Evolutionary conservation across 2,113 vertebrate species (phyloP).

Genomic region (Phrynosoma blainvillii): DNA sequence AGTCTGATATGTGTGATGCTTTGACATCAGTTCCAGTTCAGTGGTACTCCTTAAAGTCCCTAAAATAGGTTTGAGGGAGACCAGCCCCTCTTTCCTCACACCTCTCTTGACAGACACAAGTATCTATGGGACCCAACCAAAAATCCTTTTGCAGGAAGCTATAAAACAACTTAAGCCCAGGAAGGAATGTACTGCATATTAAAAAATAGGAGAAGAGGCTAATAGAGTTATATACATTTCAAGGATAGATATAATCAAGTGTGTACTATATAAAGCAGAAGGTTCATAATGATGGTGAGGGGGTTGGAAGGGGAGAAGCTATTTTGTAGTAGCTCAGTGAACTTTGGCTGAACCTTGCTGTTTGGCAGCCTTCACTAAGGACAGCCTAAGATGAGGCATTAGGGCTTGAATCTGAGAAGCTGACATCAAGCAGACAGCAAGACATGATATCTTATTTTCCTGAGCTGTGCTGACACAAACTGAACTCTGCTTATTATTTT

Average conservation of each 20-base stretch:
- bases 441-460: constrained; percentile 99
- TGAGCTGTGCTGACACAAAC: constrained; percentile 95
- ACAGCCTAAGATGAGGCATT: constrained; percentile 89
- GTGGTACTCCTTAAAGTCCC: background rate
- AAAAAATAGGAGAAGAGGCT: constrained; percentile 76
- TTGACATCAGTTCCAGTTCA: background rate
- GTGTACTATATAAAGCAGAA: constrained; percentile 85
- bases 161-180: constrained; percentile 68
- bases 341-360: constrained; percentile 92
- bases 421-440: constrained; percentile 96
- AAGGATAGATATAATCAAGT: constrained; percentile 83
- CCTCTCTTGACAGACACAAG: constrained; percentile 10
- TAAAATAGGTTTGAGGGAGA: background rate
- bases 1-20: background rate
- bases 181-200: constrained; percentile 73
- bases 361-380: constrained; percentile 86
- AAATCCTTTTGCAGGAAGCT: constrained; percentile 63
- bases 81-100: background rate
- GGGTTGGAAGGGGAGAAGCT: constrained; percentile 69
- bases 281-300: constrained; percentile 75
- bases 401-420: constrained; percentile 88
- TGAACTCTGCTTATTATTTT: constrained; percentile 93
- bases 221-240: constrained; percentile 85
- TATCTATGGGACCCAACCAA: constrained; percentile 18
- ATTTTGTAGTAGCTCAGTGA: constrained; percentile 89